Evolutionary conservation across 92 coral and sea anemone genomes (phyloP), one percentile per base, ranked within the genome.

Genomic region (Desmophyllum pertusum): DNA sequence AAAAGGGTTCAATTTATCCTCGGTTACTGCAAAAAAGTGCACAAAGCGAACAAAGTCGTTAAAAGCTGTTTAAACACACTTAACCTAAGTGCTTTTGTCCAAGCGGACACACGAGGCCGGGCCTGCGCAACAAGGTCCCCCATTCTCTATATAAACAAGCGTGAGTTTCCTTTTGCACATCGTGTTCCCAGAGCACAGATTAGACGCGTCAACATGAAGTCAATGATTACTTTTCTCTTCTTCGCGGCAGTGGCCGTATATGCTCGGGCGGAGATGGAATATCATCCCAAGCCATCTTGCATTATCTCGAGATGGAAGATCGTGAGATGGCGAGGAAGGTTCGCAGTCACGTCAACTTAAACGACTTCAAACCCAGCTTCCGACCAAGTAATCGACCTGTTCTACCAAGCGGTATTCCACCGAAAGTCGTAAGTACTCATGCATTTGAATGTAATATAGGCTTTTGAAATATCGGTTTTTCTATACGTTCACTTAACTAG

Each of bases 261-360:
- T 27, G 38, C 68, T 30, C 30, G n/a, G 39, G 84, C 45, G 27
- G 68, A 67, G 37, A 67, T 69, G 76, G 64, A 80, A 27, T 51
- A 46, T n/a, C 84, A 80, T 38, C 84, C 75, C 76, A 80, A 80
- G 84, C 84, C 27, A 43, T 80, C 25, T 18, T 80, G 43, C 84
- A 67, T 71, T 80, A 67, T 8, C 76, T 80, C 36, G 84, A 80
- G 76, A n/a, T 36, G 64, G 84, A 80, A 80, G 84, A 80, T 25
- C 45, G n/a, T 0, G 41, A 67, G 17, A 67, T 80, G 75, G 84
- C 76, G n/a, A 50, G 50, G 51, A 45, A 69, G 15, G 75, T 80
- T n/a, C 75, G 84, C 25, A 2, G 52, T 9, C 27, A 67, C 33
- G 10, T 46, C 50, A 31, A 48, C 23, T 21, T 46, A 15, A 42